phyloP scores from a whole-genome alignment of 1,140 invertebrate genomes.

The Pteromalus puparum region DNA sequence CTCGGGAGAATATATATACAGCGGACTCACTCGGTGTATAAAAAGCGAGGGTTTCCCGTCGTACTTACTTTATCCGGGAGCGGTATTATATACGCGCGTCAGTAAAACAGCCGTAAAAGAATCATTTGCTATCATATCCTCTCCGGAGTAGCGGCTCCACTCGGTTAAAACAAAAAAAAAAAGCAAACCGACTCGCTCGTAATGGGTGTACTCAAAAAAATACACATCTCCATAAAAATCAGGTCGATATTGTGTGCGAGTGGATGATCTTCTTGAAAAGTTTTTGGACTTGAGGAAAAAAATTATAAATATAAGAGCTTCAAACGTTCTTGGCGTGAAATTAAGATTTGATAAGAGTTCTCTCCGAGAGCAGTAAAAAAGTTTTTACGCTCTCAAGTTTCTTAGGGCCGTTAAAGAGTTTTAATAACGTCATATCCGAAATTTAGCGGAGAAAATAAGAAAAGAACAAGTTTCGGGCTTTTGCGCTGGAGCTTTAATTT shows the following conservation, averaged over 20 bases:
- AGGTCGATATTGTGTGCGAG: no score
- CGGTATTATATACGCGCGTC: not conserved
- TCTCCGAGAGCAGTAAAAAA: not conserved
- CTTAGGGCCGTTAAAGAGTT: not conserved
- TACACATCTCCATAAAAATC: no score
- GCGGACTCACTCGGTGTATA: not conserved
- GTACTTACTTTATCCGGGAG: not conserved
- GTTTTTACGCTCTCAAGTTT: not conserved
- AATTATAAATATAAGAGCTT: not conserved
- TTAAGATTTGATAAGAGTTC: not conserved
- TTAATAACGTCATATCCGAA: not conserved
- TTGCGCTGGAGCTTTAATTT: not conserved
- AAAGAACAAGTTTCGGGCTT: not conserved
- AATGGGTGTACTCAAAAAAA: no score
- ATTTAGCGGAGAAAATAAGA: not conserved
- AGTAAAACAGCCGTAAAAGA: not conserved
- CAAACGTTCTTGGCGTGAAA: not conserved
- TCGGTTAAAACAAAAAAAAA: no score
- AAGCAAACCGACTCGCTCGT: no score
- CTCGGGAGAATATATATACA: not conserved
- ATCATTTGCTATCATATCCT: constrained; percentile 9
- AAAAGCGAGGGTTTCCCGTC: not conserved
- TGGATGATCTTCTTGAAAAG: not conserved
- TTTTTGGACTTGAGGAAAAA: not conserved
- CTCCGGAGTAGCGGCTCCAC: no score